These are phyloP conservation scores for Napeogenes inachia DNA, from an alignment of 2,888 invertebrate genomes.

Conservation along the genomic window DNA sequence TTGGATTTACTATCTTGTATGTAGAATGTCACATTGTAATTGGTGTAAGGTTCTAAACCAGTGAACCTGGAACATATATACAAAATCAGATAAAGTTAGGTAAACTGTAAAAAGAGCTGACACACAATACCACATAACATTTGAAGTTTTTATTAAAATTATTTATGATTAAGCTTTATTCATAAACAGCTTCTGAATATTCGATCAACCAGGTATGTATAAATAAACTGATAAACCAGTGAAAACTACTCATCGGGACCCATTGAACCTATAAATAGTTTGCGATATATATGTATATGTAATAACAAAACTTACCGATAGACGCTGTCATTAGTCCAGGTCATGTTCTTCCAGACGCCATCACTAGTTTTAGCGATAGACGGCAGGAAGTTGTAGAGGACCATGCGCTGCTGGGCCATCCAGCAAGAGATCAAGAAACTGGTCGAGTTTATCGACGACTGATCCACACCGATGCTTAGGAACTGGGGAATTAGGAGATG, in stretches of 20 bases:
- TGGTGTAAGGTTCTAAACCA: slow-evolving; percentile 81
- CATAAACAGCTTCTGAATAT: too few relatives aligned
- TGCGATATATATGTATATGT: too few relatives aligned
- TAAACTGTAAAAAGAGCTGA: background rate
- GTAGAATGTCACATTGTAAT: slow-evolving; percentile 89
- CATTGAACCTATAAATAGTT: too few relatives aligned
- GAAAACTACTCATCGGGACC: too few relatives aligned
- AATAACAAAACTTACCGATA: slow-evolving; percentile 47
- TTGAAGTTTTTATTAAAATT: background rate
- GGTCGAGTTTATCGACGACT: slow-evolving; percentile 78
- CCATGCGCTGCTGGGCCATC: slow-evolving; percentile 64
- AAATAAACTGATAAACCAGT: too few relatives aligned
- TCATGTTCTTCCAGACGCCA: slow-evolving; percentile 73
- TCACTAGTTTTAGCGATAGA: slow-evolving; percentile 77
- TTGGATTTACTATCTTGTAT: slow-evolving; percentile 78
- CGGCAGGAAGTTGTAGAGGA: slow-evolving; percentile 81
- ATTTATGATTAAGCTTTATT: too few relatives aligned
- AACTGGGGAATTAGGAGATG: slow-evolving; percentile 48
- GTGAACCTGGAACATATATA: slow-evolving; percentile 67
- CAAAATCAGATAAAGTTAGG: background rate
- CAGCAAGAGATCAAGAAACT: slow-evolving; percentile 82
- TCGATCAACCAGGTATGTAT: too few relatives aligned
- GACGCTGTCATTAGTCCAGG: slow-evolving; percentile 80
- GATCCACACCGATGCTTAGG: slow-evolving; percentile 81
- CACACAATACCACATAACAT: background rate